Percentiles rank a stretch among this genome's conserved stretches.
These are phyloP conservation scores for Anisognathus igniventris DNA, from an alignment of 2,797 vertebrate genomes.

Conservation along the genomic window DNA sequence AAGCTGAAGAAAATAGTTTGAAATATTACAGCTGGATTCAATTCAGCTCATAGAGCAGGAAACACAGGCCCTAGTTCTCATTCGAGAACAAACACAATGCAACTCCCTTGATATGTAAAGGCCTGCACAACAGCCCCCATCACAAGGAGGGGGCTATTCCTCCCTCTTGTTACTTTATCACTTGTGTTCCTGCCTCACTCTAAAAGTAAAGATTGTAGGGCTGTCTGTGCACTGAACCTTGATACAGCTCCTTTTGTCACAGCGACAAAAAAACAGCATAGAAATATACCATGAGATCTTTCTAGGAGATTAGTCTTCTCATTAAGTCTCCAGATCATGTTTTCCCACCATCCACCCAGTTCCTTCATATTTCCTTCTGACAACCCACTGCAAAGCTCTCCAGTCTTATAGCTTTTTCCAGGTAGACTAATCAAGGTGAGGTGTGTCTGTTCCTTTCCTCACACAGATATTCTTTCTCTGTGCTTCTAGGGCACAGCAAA, in stretches of 20 bases:
- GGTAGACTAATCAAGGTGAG: not conserved
- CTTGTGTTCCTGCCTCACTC: not conserved
- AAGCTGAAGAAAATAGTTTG: not conserved
- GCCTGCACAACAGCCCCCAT: not conserved
- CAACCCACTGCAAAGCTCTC: not conserved
- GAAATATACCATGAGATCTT: not conserved
- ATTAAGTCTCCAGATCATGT: not conserved
- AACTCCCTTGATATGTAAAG: not conserved
- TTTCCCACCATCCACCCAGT: not conserved
- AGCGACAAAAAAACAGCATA: not conserved
- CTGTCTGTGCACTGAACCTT: not conserved
- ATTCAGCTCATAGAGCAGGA: not conserved
- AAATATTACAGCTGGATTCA: not conserved
- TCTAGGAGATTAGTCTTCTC: not conserved
- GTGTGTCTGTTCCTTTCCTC: fast-evolving
- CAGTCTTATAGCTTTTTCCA: not conserved
- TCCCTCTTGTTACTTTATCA: not conserved
- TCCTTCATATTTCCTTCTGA: not conserved
- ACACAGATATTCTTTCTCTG: not conserved
- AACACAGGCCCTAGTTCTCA: not conserved
- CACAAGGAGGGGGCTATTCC: not conserved
- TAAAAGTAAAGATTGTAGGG: not conserved
- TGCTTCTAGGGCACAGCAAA: not conserved
- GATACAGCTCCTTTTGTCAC: not conserved
- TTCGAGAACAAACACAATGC: not conserved